A percentile compares a stretch with the other conserved stretches of the same genome.
These are phyloP conservation scores for Marasmarcha lunaedactyla DNA, from an alignment of 2,888 invertebrate genomes.

Conservation along the genomic window DNA sequence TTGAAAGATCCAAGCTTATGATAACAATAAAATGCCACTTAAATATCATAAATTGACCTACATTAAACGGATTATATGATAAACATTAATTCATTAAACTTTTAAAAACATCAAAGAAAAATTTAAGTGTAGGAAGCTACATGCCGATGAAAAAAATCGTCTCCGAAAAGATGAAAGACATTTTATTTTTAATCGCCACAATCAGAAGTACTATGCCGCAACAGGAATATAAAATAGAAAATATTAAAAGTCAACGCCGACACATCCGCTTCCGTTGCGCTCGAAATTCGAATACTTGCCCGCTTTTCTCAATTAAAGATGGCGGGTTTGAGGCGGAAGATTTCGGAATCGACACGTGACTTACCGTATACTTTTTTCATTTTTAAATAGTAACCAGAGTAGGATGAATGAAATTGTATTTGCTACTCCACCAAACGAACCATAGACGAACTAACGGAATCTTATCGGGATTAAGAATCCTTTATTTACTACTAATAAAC, in stretches of 20 bases:
- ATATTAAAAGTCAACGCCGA: conserved; percentile 55
- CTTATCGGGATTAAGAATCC: no score
- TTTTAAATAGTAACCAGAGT: no score
- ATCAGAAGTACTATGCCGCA: conserved; percentile 24
- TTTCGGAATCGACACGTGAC: conserved; percentile 16
- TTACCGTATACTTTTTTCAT: conserved; percentile 11
- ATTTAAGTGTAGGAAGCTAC: conserved; percentile 33
- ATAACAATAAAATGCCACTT: no score
- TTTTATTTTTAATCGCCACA: conserved; percentile 53
- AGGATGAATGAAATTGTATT: no score
- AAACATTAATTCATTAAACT: no score
- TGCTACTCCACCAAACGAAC: no score
- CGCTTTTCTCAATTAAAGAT: conserved; percentile 32
- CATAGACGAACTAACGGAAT: no score
- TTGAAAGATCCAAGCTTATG: no score
- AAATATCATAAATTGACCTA: no score
- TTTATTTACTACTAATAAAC: no score
- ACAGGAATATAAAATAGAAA: conserved; percentile 47
- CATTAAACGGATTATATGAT: no score
- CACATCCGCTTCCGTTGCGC: conserved; percentile 57
- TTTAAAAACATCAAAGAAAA: conserved; percentile 37
- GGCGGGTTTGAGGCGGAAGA: conserved; percentile 29
- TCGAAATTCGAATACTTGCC: conserved; percentile 27
- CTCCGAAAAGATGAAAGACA: conserved; percentile 46
- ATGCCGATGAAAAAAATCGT: conserved; percentile 21